A percentile compares a stretch with the other conserved stretches of the same genome.
These are phyloP conservation scores for Astur gentilis DNA, from an alignment of 2,113 vertebrate genomes.

Conservation along the genomic window DNA sequence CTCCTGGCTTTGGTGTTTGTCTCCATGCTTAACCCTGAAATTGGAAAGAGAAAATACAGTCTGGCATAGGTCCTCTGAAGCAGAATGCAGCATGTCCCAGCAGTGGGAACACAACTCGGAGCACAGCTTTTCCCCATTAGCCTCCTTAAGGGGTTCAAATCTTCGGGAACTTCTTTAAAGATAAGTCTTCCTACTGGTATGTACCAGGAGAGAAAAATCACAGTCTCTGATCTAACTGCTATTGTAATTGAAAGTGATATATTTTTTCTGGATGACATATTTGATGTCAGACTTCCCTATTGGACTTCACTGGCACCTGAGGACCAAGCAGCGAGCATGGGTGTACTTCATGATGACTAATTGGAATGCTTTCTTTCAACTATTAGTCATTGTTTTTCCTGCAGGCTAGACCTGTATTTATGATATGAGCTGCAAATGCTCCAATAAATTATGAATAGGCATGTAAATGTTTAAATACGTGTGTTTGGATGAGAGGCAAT, in stretches of 20 bases:
- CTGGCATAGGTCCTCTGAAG: neutral
- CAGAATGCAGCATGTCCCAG: neutral
- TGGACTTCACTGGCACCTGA: constrained; percentile 1
- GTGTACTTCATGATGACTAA: constrained; percentile 32
- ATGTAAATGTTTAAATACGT: constrained; percentile 19
- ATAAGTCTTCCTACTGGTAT: neutral
- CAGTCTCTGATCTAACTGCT: neutral
- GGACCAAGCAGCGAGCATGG: neutral
- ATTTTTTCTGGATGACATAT: constrained; percentile 16
- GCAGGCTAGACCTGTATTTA: constrained; percentile 28
- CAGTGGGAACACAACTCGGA: neutral
- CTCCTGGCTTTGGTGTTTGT: neutral
- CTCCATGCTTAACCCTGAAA: neutral
- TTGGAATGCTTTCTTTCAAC: constrained; percentile 32
- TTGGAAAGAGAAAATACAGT: neutral
- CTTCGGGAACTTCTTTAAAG: neutral
- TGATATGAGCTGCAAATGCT: constrained; percentile 3
- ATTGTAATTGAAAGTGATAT: neutral
- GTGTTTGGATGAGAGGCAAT: constrained; percentile 23
- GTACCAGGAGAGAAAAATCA: neutral
- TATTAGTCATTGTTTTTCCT: constrained; percentile 53
- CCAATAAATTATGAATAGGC: constrained; percentile 52
- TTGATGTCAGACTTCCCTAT: neutral
- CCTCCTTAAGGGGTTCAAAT: neutral
- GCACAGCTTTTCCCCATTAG: neutral